Base-by-base conservation (phyloP, 2,888 invertebrate species). In the Drosophila sordidula region DNA sequence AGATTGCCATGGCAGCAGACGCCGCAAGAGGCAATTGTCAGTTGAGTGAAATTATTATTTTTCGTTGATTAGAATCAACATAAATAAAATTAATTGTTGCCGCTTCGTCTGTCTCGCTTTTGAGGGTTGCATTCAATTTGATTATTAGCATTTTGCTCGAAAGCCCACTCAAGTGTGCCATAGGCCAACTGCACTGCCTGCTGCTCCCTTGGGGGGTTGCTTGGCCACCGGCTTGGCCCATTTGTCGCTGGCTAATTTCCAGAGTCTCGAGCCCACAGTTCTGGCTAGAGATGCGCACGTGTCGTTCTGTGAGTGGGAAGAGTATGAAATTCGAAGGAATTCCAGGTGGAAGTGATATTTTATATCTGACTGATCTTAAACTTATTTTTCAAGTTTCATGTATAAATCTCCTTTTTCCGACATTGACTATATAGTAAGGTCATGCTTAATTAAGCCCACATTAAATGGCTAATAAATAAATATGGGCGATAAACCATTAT, bases 41-140 rank as follows among this genome's bases (percentile, higher is more conserved):
- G 38, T 25, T 16, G 50, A 69, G 49, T 52, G 59, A 52, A 59
- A 59, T 55, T 68, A 59, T 55, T 68, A 73, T 74, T 73, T 70
- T 64, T 71, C 71, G 71, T 75, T 84, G 85, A 84, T 87, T 86
- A 80, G 76, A 88, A 85, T 88, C 87, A 85, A 88, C 84, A 88
- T 88, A 84, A 87, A 84, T 80, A 86, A 87, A 88, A 88, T 85
- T 85, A 85, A 88, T 85, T 85, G 85, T 86, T 85, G 88, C 84
- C 81, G 89, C 69, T 77, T 76, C 62, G 72, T 50, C 70, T 66
- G 67, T 58, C 22, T 36, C 39, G 51, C 34, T 50, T 38, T 56
- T 70, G 44, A 6, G 76, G 87, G 87, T 87, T 86, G 89, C 88
- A 88, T 87, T 75, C 87, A 87, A 88, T 87, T 86, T 81, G 83